These are phyloP conservation scores for Alaudala cheleensis DNA, from an alignment of 2,113 vertebrate species.

Conservation along the genomic window DNA sequence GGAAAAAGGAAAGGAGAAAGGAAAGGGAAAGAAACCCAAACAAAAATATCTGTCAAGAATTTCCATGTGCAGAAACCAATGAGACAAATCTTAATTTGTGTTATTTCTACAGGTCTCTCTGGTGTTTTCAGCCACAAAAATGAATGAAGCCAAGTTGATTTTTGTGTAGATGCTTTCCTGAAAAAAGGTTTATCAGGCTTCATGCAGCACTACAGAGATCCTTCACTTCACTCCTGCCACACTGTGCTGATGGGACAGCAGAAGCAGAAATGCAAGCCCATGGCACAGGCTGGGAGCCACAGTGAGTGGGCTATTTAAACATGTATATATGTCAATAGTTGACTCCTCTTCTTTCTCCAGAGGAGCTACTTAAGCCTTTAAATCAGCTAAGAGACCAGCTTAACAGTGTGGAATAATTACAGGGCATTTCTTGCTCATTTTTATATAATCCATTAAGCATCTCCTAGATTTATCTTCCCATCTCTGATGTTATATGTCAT, in stretches of 20 bases:
- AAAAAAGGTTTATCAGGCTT: neutral
- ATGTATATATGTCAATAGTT: neutral
- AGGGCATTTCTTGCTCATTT: neutral
- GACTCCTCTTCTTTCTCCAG: slow-evolving; percentile 5
- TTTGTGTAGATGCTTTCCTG: neutral
- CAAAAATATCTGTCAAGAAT: neutral
- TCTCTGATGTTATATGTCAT: neutral
- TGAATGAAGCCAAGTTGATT: neutral
- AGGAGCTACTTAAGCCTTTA: slow-evolving; percentile 24
- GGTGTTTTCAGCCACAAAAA: neutral
- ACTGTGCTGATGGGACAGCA: neutral
- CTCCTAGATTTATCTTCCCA: slow-evolving; percentile 28
- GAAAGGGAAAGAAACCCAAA: too few relatives aligned
- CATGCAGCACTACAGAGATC: rapidly evolving
- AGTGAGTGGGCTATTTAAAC: neutral
- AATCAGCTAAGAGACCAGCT: slow-evolving; percentile 33
- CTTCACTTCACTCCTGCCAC: neutral
- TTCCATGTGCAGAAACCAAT: neutral
- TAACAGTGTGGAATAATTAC: slow-evolving; percentile 56
- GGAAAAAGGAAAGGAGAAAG: too few relatives aligned
- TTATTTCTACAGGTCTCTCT: neutral
- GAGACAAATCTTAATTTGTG: rapidly evolving
- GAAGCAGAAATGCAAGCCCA: slow-evolving; percentile 4
- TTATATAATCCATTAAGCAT: slow-evolving; percentile 7
- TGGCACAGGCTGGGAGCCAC: neutral